Conservation (phyloP, 2,888 invertebrate genomes). For the Polymixis lichenea region DNA sequence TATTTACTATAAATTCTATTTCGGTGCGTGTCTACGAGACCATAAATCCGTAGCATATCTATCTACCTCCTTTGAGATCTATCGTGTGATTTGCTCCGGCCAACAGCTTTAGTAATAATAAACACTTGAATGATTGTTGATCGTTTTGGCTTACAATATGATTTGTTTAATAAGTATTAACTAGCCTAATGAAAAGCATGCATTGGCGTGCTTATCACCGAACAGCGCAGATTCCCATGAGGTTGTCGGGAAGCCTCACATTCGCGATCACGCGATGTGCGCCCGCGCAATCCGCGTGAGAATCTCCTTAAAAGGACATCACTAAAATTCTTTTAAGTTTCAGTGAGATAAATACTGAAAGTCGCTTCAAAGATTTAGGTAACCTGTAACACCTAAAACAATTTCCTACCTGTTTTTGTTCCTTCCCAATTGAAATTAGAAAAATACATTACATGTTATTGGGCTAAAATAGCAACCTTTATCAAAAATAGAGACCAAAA, state of each 20-base stretch:
- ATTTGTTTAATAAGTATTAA: conserved; percentile 22
- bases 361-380: background rate
- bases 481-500: conserved; percentile 16
- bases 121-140: background rate
- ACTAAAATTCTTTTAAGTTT: conserved; percentile 57
- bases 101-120: conserved; percentile 8
- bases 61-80: conserved; percentile 33
- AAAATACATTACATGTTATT: conserved; percentile 20
- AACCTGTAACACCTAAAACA: conserved; percentile 21
- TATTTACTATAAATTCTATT: conserved; percentile 53
- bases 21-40: conserved; percentile 45
- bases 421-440: conserved; percentile 38
- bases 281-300: conserved; percentile 75
- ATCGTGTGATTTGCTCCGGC: conserved; percentile 29
- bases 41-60: conserved; percentile 37
- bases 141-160: conserved; percentile 19
- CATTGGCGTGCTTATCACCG: conserved; percentile 56
- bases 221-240: conserved; percentile 77
- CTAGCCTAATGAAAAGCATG: conserved; percentile 30
- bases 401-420: conserved; percentile 18
- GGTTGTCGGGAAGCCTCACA: conserved; percentile 77
- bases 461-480: conserved; percentile 26
- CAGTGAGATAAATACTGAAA: conserved; percentile 12
- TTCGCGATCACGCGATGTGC: conserved; percentile 78
- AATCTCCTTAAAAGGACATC: conserved; percentile 64